A percentile compares a stretch with the other conserved stretches of the same genome.
Evolutionary conservation across 1,140 invertebrate genomes (phyloP).

Genomic region (Bradynema listronoti): DNA sequence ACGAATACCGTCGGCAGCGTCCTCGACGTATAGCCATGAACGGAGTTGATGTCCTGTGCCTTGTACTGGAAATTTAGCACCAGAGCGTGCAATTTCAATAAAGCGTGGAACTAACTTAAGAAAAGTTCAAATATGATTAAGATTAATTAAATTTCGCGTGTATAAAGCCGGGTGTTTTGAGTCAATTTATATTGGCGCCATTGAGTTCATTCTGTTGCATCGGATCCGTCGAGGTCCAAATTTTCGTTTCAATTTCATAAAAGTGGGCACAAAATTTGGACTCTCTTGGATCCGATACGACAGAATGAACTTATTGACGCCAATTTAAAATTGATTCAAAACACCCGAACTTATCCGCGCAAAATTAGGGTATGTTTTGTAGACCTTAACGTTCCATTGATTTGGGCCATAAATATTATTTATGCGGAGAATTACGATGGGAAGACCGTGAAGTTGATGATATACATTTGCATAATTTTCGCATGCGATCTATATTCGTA

Average conservation of each 20-base stretch:
- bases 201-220: too few relatives aligned
- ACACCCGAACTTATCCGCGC: too few relatives aligned
- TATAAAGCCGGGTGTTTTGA: too few relatives aligned
- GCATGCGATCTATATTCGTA: slow-evolving; percentile 37
- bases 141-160: too few relatives aligned
- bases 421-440: slow-evolving; percentile 57
- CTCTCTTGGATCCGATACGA: too few relatives aligned
- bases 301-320: too few relatives aligned
- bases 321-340: too few relatives aligned
- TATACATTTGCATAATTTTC: slow-evolving; percentile 47
- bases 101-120: slow-evolving; percentile 57
- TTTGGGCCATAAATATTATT: slow-evolving; percentile 60
- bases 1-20: slow-evolving; percentile 56
- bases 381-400: slow-evolving; percentile 58
- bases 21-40: slow-evolving; percentile 55
- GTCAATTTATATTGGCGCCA: too few relatives aligned
- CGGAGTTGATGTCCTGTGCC: slow-evolving; percentile 45
- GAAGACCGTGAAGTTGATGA: slow-evolving; percentile 41
- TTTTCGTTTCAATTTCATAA: too few relatives aligned
- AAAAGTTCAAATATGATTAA: neutral
- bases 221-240: too few relatives aligned
- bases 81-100: slow-evolving; percentile 51
- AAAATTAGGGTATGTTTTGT: too few relatives aligned
- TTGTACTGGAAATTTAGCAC: slow-evolving; percentile 57
- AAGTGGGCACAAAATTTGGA: too few relatives aligned